Conservation (phyloP, 2,113 vertebrate genomes). For the Tretioscincus oriximinensis region DNA sequence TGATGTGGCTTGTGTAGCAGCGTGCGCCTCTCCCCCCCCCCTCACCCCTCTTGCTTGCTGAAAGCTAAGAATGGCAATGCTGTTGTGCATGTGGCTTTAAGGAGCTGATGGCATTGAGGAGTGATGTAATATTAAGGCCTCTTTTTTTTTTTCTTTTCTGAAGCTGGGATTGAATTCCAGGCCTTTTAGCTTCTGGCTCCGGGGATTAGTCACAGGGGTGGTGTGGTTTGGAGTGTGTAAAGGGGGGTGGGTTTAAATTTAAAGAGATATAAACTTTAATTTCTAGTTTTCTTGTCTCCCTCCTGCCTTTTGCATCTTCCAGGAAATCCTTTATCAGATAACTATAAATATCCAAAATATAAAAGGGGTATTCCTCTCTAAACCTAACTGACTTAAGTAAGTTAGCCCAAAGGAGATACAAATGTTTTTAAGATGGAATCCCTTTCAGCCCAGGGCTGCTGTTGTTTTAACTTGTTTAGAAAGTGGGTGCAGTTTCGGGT, state of each 20-base stretch:
- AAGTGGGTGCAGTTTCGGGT: not conserved
- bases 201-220: slow-evolving; percentile 54
- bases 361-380: not conserved
- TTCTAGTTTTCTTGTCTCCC: not conserved
- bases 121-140: slow-evolving; percentile 51
- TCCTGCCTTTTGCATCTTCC: not conserved
- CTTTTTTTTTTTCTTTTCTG: not conserved
- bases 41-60: slow-evolving; percentile 26
- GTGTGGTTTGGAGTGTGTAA: slow-evolving; percentile 48
- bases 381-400: not conserved
- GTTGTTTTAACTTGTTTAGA: not conserved
- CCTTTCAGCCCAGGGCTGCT: not conserved
- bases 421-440: slow-evolving; percentile 15
- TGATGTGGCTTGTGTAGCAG: slow-evolving; percentile 11
- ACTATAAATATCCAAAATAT: not conserved
- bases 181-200: slow-evolving; percentile 53
- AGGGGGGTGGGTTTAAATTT: not conserved
- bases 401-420: not conserved
- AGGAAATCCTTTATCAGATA: slow-evolving; percentile 26
- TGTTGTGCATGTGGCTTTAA: not conserved
- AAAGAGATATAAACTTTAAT: slow-evolving; percentile 15
- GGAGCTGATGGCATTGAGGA: slow-evolving; percentile 21
- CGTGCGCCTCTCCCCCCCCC: not conserved
- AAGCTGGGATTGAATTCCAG: slow-evolving; percentile 54
- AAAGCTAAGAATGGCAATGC: not conserved